A percentile compares a stretch with the other conserved stretches of the same genome.
Evolutionary conservation across 2,888 invertebrate species (phyloP).

Genomic region (Rhagophthalmus giganteus): DNA sequence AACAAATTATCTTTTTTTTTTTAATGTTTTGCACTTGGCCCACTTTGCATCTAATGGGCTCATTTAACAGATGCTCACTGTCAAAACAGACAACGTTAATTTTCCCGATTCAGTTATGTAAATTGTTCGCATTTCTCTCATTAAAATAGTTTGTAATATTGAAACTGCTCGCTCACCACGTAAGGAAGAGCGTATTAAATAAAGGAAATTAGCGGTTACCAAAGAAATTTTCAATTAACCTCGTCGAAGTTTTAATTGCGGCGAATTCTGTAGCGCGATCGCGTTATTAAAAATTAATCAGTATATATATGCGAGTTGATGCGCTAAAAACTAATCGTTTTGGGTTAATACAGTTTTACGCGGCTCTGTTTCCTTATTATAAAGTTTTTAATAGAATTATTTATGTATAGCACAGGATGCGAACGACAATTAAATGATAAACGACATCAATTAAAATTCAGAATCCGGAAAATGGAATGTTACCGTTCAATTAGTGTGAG

Average conservation of each 20-base stretch:
- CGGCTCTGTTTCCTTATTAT: background rate
- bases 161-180: background rate
- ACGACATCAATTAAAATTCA: no score
- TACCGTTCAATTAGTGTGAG: no score
- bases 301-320: background rate
- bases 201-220: slow-evolving; percentile 8
- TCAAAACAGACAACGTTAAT: no score
- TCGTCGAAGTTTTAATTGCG: slow-evolving; percentile 5
- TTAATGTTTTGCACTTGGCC: no score
- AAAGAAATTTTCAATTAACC: background rate
- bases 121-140: no score
- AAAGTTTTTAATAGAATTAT: no score
- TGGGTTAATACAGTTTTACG: background rate
- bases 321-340: background rate
- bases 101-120: no score
- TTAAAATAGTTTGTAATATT: no score
- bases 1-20: no score
- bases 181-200: background rate
- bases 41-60: background rate
- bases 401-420: no score
- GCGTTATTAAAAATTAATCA: background rate
- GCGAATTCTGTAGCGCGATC: background rate
- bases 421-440: no score
- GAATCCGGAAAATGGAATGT: no score
- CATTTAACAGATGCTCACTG: background rate